phyloP scores from a whole-genome alignment of 1,140 invertebrate species.

The Drosophila littoralis region DNA sequence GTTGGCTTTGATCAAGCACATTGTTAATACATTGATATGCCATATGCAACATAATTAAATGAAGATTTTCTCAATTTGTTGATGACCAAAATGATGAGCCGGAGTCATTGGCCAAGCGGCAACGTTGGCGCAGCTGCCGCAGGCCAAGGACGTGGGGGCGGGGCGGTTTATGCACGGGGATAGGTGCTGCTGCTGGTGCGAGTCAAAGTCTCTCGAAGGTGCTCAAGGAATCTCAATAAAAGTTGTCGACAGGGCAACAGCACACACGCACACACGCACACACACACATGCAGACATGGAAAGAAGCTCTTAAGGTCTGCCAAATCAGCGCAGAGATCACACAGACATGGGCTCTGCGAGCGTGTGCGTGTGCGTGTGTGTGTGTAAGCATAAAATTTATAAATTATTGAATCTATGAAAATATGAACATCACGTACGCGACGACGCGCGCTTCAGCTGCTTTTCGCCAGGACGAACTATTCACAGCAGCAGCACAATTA shows the following conservation, averaged over 20 bases:
- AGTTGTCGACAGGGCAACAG: conserved; percentile 46
- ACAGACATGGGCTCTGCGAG: conserved; percentile 10
- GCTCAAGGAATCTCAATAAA: conserved; percentile 71
- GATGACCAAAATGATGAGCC: not conserved
- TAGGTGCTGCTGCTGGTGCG: too few species aligned
- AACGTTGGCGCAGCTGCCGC: too few species aligned
- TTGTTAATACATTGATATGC: not conserved
- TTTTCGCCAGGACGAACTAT: conserved; percentile 47
- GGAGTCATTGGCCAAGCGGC: too few species aligned
- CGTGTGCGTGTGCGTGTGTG: conserved; percentile 18
- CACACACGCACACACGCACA: conserved; percentile 22
- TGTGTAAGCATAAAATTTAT: conserved; percentile 71
- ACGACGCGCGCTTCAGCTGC: conserved; percentile 19
- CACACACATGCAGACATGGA: conserved; percentile 15
- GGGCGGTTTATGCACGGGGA: not conserved
- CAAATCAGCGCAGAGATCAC: conserved; percentile 70
- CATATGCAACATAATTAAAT: not conserved
- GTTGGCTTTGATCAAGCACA: too few species aligned
- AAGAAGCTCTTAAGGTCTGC: conserved; percentile 28
- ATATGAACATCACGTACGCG: conserved; percentile 80
- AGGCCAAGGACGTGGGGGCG: not conserved
- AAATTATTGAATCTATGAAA: conserved; percentile 83
- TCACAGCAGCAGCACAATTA: conserved; percentile 21
- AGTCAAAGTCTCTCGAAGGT: conserved; percentile 19
- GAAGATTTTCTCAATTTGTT: conserved; percentile 8